These are phyloP conservation scores for Serranus cabrilla DNA, from an alignment of 2,797 vertebrate genomes.

Conservation along the genomic window DNA sequence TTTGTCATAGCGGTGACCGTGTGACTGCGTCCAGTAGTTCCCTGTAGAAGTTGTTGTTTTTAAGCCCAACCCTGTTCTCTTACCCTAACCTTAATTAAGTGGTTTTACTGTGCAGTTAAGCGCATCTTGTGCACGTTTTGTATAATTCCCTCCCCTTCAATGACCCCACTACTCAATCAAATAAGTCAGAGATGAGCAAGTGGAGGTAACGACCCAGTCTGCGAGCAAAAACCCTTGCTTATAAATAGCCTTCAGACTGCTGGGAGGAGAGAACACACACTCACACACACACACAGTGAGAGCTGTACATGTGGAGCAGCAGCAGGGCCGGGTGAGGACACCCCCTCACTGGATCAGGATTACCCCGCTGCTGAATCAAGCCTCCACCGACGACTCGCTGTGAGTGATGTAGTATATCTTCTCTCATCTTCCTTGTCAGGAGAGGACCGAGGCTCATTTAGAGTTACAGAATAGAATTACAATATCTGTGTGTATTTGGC, in stretches of 20 bases:
- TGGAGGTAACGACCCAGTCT: slow-evolving; percentile 66
- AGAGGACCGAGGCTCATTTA: slow-evolving; percentile 30
- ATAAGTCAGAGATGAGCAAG: slow-evolving; percentile 70
- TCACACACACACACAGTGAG: slow-evolving; percentile 38
- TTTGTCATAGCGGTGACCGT: too few species aligned
- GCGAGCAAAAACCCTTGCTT: slow-evolving; percentile 71
- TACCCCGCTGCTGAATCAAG: slow-evolving; percentile 54
- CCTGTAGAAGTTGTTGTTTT: too few species aligned
- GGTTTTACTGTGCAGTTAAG: too few species aligned
- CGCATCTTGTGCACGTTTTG: slow-evolving; percentile 35
- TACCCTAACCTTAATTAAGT: too few species aligned
- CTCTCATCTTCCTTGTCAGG: slow-evolving; percentile 55
- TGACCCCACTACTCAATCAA: slow-evolving; percentile 72
- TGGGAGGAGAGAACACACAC: slow-evolving; percentile 66
- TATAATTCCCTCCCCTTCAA: slow-evolving; percentile 52
- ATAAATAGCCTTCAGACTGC: slow-evolving; percentile 73
- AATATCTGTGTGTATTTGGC: slow-evolving; percentile 20
- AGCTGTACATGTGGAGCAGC: slow-evolving; percentile 46
- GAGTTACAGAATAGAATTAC: slow-evolving; percentile 4
- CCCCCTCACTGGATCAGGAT: slow-evolving; percentile 67
- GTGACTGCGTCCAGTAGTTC: too few species aligned
- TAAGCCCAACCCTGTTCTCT: too few species aligned
- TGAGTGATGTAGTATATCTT: slow-evolving; percentile 73
- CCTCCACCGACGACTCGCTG: slow-evolving; percentile 46
- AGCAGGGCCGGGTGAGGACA: slow-evolving; percentile 65